phyloP scores from a whole-genome alignment of 2,888 invertebrate species.

The Morpho achilles region DNA sequence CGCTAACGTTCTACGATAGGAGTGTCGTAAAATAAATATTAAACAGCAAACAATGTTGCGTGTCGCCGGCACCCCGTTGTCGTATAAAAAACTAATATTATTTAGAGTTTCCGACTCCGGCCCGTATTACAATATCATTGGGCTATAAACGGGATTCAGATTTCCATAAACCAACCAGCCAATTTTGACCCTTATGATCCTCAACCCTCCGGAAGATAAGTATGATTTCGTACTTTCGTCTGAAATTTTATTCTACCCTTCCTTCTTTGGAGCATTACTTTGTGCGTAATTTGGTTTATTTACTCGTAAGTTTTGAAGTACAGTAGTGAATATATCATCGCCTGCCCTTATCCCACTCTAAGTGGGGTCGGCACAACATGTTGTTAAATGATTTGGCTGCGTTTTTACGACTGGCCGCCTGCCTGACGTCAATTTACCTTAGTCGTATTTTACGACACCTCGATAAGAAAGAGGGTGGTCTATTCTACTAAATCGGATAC shows the following conservation, averaged over 20 bases:
- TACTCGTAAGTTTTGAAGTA: no score
- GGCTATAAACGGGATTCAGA: constrained; percentile 36
- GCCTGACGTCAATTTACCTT: no score
- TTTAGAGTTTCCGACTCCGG: constrained; percentile 24
- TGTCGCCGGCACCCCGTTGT: constrained; percentile 21
- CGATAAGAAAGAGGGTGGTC: no score
- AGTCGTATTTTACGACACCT: no score
- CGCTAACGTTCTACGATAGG: constrained; percentile 12
- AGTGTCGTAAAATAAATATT: constrained; percentile 25
- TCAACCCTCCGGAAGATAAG: constrained; percentile 13
- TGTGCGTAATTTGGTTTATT: constrained; percentile 5
- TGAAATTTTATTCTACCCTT: constrained; percentile 23
- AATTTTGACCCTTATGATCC: constrained; percentile 34
- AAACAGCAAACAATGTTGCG: constrained; percentile 25
- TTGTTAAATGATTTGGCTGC: no score
- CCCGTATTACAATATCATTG: constrained; percentile 30
- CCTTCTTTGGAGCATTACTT: constrained; percentile 1
- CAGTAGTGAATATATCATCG: no score
- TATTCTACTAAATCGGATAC: no score
- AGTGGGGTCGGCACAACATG: no score
- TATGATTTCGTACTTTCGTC: constrained; percentile 19
- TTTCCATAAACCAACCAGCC: constrained; percentile 34
- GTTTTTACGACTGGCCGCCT: no score
- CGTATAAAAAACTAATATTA: constrained; percentile 26
- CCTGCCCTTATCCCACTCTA: no score